phyloP scores from a whole-genome alignment of 2,797 vertebrate genomes.

The Sebastolobus altivelis region DNA sequence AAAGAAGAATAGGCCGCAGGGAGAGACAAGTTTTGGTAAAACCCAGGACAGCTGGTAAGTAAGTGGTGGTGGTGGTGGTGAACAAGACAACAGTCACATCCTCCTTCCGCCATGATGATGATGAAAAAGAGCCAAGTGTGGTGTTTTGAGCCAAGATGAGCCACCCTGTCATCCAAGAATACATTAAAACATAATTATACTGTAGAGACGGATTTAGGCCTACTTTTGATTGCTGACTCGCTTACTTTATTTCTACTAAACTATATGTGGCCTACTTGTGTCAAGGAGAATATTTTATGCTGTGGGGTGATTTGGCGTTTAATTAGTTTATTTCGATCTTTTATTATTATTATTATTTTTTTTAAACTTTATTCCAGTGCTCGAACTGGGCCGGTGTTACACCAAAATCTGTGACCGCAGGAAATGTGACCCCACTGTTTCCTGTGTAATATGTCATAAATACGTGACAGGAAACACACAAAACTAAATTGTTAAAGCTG shows the following conservation, averaged over 20 bases:
- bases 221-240: not conserved
- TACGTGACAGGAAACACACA: too few species aligned
- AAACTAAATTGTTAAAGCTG: too few species aligned
- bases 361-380: too few species aligned
- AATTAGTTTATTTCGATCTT: not conserved
- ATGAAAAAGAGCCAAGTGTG: not conserved
- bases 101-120: not conserved
- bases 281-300: not conserved
- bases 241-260: not conserved
- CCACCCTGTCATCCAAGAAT: not conserved
- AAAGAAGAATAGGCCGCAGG: conserved; percentile 58
- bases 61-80: conserved; percentile 12
- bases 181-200: not conserved
- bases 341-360: not conserved
- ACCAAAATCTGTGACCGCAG: too few species aligned
- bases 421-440: too few species aligned
- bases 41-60: conserved; percentile 76
- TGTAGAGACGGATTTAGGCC: not conserved
- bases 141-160: not conserved
- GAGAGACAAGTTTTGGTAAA: conserved; percentile 54
- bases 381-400: too few species aligned
- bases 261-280: not conserved
- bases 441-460: too few species aligned
- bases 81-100: conserved; percentile 19
- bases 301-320: not conserved